These are phyloP conservation scores for Galeruca laticollis DNA, from an alignment of 2,888 invertebrate species.

Conservation along the genomic window DNA sequence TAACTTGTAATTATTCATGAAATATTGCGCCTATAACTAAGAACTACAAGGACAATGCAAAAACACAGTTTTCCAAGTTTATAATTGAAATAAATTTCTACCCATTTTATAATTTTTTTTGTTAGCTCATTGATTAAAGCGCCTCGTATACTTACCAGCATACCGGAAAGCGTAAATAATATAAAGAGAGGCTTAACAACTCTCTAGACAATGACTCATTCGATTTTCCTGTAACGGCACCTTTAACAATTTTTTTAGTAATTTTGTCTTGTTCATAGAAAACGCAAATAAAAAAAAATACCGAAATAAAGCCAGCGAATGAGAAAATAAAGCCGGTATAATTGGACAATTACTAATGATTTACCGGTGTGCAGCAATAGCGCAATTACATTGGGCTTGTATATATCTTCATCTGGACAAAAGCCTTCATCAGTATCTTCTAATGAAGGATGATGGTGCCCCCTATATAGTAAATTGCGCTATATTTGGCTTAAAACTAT, in stretches of 20 bases:
- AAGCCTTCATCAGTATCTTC: conserved; percentile 41
- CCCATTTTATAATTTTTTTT: too few species aligned
- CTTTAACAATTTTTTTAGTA: conserved; percentile 8
- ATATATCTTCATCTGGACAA: conserved; percentile 38
- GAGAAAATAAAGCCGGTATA: conserved; percentile 34
- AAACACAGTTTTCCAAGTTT: too few species aligned
- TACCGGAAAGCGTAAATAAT: neutral
- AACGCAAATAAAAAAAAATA: conserved; percentile 16
- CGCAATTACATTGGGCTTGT: conserved; percentile 32
- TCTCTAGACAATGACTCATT: conserved; percentile 11
- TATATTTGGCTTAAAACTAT: conserved; percentile 46
- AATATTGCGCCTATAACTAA: too few species aligned
- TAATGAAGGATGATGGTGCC: conserved; percentile 45
- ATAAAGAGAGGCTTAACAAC: neutral
- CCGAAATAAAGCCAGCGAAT: conserved; percentile 25
- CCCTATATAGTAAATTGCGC: conserved; percentile 45
- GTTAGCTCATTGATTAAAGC: too few species aligned
- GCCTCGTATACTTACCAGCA: neutral
- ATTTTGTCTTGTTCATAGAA: conserved; percentile 25
- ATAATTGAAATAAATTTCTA: too few species aligned
- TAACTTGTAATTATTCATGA: too few species aligned
- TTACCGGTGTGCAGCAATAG: conserved; percentile 29
- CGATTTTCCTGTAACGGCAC: conserved; percentile 2
- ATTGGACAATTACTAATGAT: conserved; percentile 39
- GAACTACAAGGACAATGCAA: too few species aligned